Base-by-base conservation (phyloP, 2,888 invertebrate genomes). In the Elysia crispata region DNA sequence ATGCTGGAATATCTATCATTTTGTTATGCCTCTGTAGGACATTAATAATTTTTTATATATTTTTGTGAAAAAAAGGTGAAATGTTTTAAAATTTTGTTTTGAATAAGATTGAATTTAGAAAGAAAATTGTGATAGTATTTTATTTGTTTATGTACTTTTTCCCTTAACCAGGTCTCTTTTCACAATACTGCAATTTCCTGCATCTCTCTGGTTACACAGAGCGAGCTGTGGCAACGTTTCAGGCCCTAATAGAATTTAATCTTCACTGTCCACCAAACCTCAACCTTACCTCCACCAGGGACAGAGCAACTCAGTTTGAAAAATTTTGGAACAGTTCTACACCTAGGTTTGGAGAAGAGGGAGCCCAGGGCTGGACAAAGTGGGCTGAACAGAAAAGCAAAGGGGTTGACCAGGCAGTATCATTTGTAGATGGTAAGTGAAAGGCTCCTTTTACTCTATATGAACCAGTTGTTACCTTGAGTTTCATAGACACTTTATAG, bases 231-330 rank as follows among this genome's bases (percentile, higher is more conserved):
- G 92, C 92, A 0, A 85, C 89, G 11, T 91, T 88, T 81, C 93
- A 93, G 86, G 92, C 93, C 11, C 76, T 91, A 66, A 85, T 93
- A 8, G 93, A 93, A 80, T 91, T 92, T 84, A 93, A 93, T 85
- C 84, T 92, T 13, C 92, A 90, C 83, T 86, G 87, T 74, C 92
- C 92, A 1, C 25, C 82, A 8, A 67, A 82, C 8, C 81, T 89
- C 41, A 83, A 83, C 49, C 83, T 83, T 49, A 78, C 84, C 15
- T 64, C 88, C 64, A 78, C 85, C 31, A 85, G 85, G 72, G 89
- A 90, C 8, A 87, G 86, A 69, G 82, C 90, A 50, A 83, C 86
- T 25, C 85, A 89, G 54, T 90, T 93, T 85, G 92, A 92, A 83
- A 89, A 89, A 30, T 93, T 92, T 86, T 93, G 93, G 93, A 92